These are phyloP conservation scores for Ricordea florida DNA, from an alignment of 92 coral and sea anemone genomes.

Conservation along the genomic window DNA sequence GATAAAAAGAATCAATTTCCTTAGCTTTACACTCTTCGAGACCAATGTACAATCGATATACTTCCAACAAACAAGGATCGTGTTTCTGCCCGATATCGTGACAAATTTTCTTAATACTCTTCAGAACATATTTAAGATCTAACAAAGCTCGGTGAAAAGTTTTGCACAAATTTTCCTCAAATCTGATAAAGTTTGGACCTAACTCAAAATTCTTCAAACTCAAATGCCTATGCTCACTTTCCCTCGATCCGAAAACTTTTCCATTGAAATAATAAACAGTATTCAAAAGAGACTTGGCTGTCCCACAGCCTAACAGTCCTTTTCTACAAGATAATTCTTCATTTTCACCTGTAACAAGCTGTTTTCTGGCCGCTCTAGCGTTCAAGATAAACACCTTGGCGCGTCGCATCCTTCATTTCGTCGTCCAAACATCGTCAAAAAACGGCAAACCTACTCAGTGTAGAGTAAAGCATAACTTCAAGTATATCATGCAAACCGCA, in stretches of 20 bases:
- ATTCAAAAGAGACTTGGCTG: constrained; percentile 54
- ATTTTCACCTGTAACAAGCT: constrained; percentile 59
- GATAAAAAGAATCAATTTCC: constrained; percentile 42
- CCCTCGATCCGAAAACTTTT: constrained; percentile 58
- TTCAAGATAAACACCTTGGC: constrained; percentile 37
- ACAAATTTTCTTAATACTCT: constrained; percentile 52
- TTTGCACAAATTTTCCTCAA: constrained; percentile 67
- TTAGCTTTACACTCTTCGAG: constrained; percentile 33
- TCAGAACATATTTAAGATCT: constrained; percentile 59
- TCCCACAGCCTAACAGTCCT: constrained; percentile 63
- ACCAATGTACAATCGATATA: constrained; percentile 49
- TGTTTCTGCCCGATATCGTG: constrained; percentile 50
- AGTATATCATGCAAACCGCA: constrained; percentile 21
- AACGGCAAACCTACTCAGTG: constrained; percentile 48
- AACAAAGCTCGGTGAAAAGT: constrained; percentile 57
- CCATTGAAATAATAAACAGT: constrained; percentile 51
- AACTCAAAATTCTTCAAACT: constrained; percentile 44
- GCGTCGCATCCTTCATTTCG: constrained; percentile 65
- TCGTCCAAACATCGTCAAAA: constrained; percentile 53
- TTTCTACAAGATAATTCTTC: constrained; percentile 60
- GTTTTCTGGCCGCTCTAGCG: constrained; percentile 50
- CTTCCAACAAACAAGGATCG: constrained; percentile 48
- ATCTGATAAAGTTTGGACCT: constrained; percentile 45
- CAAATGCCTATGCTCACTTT: constrained; percentile 53
- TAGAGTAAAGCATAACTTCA: constrained; percentile 24